Evolutionary conservation across 2,888 invertebrate genomes (phyloP).

Genomic region (Aphodius granarius): DNA sequence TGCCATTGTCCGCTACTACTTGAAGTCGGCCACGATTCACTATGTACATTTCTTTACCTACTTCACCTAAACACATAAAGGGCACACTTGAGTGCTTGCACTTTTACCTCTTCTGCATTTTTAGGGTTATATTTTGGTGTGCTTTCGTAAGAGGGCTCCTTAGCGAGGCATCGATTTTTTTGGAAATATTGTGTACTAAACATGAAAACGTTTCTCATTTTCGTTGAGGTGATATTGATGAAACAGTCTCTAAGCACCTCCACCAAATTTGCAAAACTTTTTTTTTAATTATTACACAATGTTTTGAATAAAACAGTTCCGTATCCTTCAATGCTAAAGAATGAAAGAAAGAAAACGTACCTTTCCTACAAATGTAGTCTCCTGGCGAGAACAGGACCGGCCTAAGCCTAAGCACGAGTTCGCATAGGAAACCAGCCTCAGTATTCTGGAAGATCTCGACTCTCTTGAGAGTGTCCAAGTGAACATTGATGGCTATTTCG

Average conservation of each 20-base stretch:
- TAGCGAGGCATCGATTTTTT: too few species aligned
- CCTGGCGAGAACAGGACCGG: conserved; percentile 98
- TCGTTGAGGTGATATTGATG: too few species aligned
- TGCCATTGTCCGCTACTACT: conserved; percentile 94
- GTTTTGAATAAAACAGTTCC: too few species aligned
- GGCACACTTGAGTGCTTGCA: background rate
- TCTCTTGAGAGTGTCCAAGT: conserved; percentile 94
- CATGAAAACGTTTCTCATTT: too few species aligned
- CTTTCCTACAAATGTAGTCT: conserved; percentile 98
- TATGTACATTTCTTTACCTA: conserved; percentile 99
- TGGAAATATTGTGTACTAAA: too few species aligned
- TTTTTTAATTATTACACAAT: too few species aligned
- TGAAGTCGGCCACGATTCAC: conserved; percentile 94
- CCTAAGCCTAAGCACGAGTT: conserved; percentile 89
- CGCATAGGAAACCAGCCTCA: conserved; percentile 97
- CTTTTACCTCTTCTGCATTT: background rate
- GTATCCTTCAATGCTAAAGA: too few species aligned
- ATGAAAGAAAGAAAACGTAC: too few species aligned
- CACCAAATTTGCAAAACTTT: too few species aligned
- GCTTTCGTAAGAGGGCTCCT: background rate
- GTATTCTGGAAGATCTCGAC: conserved; percentile 99
- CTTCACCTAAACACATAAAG: conserved; percentile 76
- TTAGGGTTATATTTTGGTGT: background rate
- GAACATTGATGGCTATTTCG: conserved; percentile 99
- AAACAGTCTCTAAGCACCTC: too few species aligned